These are phyloP conservation scores for Spodoptera picta DNA, from an alignment of 2,888 invertebrate genomes.

Conservation along the genomic window DNA sequence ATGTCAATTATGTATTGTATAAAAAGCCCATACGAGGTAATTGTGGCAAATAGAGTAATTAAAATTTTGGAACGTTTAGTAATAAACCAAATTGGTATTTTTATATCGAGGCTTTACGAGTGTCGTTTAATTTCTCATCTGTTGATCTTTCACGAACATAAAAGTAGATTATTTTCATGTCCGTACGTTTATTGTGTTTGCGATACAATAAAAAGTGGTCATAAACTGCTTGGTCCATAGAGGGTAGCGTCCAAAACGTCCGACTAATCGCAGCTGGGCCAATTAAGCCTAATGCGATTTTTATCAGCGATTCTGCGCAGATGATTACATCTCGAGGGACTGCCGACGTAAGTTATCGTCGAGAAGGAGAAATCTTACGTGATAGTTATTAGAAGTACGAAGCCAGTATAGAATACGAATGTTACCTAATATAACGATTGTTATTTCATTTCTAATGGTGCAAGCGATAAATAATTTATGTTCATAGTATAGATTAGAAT, in stretches of 20 bases:
- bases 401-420: constrained; percentile 24
- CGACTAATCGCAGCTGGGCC: constrained; percentile 55
- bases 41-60: constrained; percentile 10
- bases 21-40: no score
- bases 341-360: constrained; percentile 38
- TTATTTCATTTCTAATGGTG: no score
- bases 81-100: constrained; percentile 11
- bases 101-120: constrained; percentile 34
- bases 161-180: constrained; percentile 50
- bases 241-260: constrained; percentile 16
- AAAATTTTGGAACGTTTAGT: constrained; percentile 11
- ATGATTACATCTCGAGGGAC: constrained; percentile 47
- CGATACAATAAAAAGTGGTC: constrained; percentile 42
- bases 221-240: constrained; percentile 36
- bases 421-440: not conserved
- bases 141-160: constrained; percentile 40
- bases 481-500: no score
- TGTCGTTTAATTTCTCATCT: constrained; percentile 48
- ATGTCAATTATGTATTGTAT: no score
- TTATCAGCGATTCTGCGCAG: constrained; percentile 59
- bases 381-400: constrained; percentile 30
- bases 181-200: constrained; percentile 46
- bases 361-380: constrained; percentile 47
- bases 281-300: constrained; percentile 69
- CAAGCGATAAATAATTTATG: no score